Percentiles rank a stretch among this genome's conserved stretches.
These are phyloP conservation scores for Malacoraja senta DNA, from an alignment of 2,797 vertebrate species.

Conservation along the genomic window DNA sequence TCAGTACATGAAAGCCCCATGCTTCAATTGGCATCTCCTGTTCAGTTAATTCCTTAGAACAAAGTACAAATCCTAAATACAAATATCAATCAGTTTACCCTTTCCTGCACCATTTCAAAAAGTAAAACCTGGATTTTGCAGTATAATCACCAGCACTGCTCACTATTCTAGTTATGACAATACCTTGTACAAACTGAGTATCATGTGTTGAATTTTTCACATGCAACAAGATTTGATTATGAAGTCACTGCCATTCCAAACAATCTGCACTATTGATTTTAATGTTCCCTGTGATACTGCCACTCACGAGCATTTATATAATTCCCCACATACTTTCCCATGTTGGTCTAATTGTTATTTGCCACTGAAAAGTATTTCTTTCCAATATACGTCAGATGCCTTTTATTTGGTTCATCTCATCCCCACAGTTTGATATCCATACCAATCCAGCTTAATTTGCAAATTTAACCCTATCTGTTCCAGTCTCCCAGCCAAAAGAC, in stretches of 20 bases:
- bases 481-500: background rate
- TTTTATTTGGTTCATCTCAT: background rate
- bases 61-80: background rate
- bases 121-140: background rate
- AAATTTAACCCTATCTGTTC: background rate
- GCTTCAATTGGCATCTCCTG: background rate
- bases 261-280: background rate
- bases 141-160: background rate
- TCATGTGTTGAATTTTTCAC: background rate
- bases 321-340: background rate
- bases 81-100: background rate
- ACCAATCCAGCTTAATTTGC: background rate
- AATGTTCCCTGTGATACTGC: background rate
- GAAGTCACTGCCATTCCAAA: background rate
- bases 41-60: background rate
- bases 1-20: background rate
- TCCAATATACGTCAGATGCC: background rate
- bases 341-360: background rate
- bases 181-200: background rate
- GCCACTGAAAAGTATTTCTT: background rate
- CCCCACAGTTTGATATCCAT: background rate
- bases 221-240: background rate
- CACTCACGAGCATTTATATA: background rate
- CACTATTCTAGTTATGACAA: background rate
- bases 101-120: background rate